Evolutionary conservation across 2,797 vertebrate species (phyloP), one percentile per base, ranked within the genome.

Genomic region (Acomys russatus): DNA sequence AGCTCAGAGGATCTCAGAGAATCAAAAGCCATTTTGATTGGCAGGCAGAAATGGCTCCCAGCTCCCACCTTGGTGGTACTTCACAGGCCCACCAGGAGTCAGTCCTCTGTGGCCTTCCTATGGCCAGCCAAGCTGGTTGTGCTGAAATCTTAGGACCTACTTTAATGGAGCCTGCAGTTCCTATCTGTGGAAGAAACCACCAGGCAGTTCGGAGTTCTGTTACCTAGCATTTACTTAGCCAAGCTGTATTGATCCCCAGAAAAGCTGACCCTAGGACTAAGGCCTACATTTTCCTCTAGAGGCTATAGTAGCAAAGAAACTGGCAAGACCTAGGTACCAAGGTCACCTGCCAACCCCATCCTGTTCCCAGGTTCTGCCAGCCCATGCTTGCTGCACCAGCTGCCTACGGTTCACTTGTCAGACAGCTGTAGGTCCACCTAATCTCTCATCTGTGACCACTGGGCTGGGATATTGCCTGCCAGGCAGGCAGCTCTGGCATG

Each of bases 391-490:
- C 88, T 90, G 49, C 14, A 74, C 95, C 91, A 94, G 94, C 97
- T 95, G 91, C 91, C 91, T 83, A 82, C n/a, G 63, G 90, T 91
- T 95, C 71, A 95, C 91, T 90, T 18, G 2, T 74, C 33, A 84
- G 88, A 82, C 0, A 0, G 94, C 79, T 82, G 83, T 97, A 94
- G 95, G 96, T 92, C 90, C 33, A 3, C 77, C 94, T 98, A 98
- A 98, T 98, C 98, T 98, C 91, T 95, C 89, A 97, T 98, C 96
- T 98, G 95, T 97, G 96, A 95, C 92, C 66, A 97, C 78, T 59
- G 44, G 95, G 95, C 94, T 93, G 95, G 96, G 96, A 96, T 92
- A 90, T 18, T 1, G 83, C 95, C 89, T 96, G 94, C 86, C 2
- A 25, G 92, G 96, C 85, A 61, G 73, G 94, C 74, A 0, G 95